phyloP scores from a whole-genome alignment of 2,888 invertebrate species.

The Acanthopleura granulata region DNA sequence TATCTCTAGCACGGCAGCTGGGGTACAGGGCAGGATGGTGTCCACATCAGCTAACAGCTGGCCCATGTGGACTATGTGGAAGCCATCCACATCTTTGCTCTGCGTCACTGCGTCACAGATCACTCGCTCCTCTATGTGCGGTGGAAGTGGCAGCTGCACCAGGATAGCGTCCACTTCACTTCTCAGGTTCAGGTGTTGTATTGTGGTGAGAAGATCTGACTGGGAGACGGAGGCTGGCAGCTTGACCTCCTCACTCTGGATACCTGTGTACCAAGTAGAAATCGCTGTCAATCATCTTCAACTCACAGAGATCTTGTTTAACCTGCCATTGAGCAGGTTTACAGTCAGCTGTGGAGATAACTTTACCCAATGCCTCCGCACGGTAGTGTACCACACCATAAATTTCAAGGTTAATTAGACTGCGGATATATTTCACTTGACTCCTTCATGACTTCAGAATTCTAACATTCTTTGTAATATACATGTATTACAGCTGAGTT shows the following conservation, averaged over 20 bases:
- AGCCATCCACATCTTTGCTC: slow-evolving; percentile 92
- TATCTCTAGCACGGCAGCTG: slow-evolving; percentile 80
- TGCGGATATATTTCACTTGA: no score
- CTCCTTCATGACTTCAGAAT: no score
- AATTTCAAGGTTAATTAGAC: no score
- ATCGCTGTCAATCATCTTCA: no score
- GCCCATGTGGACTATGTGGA: slow-evolving; percentile 87
- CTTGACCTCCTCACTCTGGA: slow-evolving; percentile 76
- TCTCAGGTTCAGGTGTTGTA: slow-evolving; percentile 78
- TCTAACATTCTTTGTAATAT: no score
- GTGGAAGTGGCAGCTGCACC: slow-evolving; percentile 82
- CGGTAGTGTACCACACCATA: no score
- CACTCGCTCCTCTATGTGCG: slow-evolving; percentile 76
- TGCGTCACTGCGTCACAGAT: slow-evolving; percentile 85
- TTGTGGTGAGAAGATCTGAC: slow-evolving; percentile 75
- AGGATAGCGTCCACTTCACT: slow-evolving; percentile 84
- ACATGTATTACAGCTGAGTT: no score
- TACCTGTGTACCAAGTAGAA: slow-evolving; percentile 46
- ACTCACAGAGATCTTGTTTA: no score
- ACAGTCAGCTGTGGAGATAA: no score
- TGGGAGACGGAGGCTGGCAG: slow-evolving; percentile 77
- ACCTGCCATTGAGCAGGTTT: no score
- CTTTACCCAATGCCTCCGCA: no score
- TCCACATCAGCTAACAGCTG: slow-evolving; percentile 71
- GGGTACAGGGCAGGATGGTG: slow-evolving; percentile 82